Evolutionary conservation across 2,113 vertebrate genomes (phyloP).

Genomic region (Atrichornis clamosus): DNA sequence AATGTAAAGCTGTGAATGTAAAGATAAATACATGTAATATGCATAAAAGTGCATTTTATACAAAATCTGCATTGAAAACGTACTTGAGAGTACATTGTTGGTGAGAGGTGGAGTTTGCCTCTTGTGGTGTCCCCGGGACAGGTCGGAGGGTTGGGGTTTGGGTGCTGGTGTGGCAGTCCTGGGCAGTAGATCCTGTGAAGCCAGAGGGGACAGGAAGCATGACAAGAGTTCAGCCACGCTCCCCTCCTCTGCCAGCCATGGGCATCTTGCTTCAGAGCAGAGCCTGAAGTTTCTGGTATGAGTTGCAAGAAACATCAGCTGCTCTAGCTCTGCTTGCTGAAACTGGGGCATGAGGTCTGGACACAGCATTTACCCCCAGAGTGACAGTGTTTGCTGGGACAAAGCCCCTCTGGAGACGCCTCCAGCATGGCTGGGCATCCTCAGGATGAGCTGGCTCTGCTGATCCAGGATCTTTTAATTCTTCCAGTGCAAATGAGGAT

Average conservation of each 20-base stretch:
- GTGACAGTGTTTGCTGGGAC: not conserved
- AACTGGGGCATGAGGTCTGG: not conserved
- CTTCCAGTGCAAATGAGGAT: not conserved
- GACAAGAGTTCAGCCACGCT: not conserved
- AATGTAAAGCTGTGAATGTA: not conserved
- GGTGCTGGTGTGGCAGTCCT: not conserved
- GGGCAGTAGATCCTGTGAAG: not conserved
- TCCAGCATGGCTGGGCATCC: not conserved
- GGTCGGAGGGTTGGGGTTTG: not conserved
- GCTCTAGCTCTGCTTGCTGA: not conserved
- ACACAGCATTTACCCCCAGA: accelerated
- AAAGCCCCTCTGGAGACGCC: not conserved
- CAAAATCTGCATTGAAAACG: not conserved
- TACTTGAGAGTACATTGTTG: not conserved
- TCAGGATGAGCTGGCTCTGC: not conserved
- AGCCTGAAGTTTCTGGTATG: accelerated
- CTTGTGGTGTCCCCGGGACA: not conserved
- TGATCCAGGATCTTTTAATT: not conserved
- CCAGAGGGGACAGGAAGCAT: not conserved
- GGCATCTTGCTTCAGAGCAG: not conserved
- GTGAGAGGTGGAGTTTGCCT: not conserved
- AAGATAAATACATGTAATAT: not conserved
- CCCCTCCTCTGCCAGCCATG: not conserved
- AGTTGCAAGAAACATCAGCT: not conserved
- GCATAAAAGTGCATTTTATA: not conserved